Percentiles rank a stretch among this genome's conserved stretches.
Evolutionary conservation across 1,140 invertebrate genomes (phyloP).

Genomic region (Cotesia chilonis): DNA sequence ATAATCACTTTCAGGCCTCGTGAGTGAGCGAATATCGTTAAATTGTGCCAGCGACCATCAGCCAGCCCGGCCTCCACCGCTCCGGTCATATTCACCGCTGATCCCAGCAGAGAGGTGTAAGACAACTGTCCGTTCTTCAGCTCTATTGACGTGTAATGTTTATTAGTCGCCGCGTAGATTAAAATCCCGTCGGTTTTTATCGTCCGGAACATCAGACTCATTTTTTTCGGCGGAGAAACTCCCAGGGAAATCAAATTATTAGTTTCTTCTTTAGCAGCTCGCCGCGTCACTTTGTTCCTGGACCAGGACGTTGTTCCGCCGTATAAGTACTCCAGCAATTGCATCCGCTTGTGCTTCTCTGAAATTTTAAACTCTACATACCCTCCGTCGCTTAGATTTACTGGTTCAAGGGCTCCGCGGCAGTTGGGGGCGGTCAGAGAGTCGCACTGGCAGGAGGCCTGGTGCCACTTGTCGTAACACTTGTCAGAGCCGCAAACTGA

Average conservation of each 20-base stretch:
- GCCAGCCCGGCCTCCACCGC: conserved; percentile 68
- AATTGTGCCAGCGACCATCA: conserved; percentile 88
- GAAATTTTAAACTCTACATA: conserved; percentile 83
- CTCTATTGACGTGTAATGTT: conserved; percentile 86
- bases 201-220: conserved; percentile 86
- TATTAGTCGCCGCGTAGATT: conserved; percentile 84
- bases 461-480: conserved; percentile 87
- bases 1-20: conserved; percentile 76
- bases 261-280: conserved; percentile 32
- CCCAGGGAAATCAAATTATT: conserved; percentile 43
- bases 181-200: conserved; percentile 79
- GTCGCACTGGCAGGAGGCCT: conserved; percentile 74
- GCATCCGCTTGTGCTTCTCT: conserved; percentile 85
- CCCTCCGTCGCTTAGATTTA: conserved; percentile 79
- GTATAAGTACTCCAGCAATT: conserved; percentile 81
- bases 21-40: conserved; percentile 76
- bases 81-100: conserved; percentile 83
- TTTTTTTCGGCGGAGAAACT: conserved; percentile 70
- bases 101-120: conserved; percentile 79
- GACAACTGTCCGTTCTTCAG: conserved; percentile 73
- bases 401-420: conserved; percentile 77
- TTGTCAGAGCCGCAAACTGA: conserved; percentile 73
- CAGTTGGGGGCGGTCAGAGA: conserved; percentile 82
- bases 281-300: conserved; percentile 58
- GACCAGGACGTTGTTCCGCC: conserved; percentile 76